Percentiles rank a stretch among this genome's conserved stretches.
phyloP scores from a whole-genome alignment of 1,140 invertebrate genomes.

The Cydia fagiglandana region DNA sequence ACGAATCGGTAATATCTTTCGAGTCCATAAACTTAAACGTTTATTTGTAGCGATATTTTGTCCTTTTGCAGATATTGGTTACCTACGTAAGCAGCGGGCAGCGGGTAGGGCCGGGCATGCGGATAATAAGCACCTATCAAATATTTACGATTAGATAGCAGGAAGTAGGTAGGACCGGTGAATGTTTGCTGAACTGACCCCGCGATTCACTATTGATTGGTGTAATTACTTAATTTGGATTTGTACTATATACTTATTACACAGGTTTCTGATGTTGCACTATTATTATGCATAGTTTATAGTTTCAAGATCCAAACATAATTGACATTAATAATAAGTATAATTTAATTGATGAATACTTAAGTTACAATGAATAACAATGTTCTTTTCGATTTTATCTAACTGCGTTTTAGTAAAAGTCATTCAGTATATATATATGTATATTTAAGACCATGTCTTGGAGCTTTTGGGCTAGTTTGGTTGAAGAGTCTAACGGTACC shows the following conservation, averaged over 20 bases:
- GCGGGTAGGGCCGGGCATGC: slow-evolving; percentile 4
- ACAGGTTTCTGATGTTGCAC: background rate
- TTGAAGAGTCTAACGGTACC: too few relatives aligned
- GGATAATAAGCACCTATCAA: slow-evolving; percentile 32
- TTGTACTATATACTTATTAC: background rate
- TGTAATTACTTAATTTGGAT: slow-evolving; percentile 27
- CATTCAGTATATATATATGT: too few relatives aligned
- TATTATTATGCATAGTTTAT: background rate
- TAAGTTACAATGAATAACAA: too few relatives aligned
- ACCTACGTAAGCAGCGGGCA: slow-evolving; percentile 42
- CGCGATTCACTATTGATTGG: background rate
- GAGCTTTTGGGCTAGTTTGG: too few relatives aligned
- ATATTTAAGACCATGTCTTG: too few relatives aligned
- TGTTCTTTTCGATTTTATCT: too few relatives aligned
- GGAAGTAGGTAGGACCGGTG: slow-evolving; percentile 4
- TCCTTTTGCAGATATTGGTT: slow-evolving; percentile 76
- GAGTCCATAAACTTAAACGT: slow-evolving; percentile 78
- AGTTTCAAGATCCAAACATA: too few relatives aligned
- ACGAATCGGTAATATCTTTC: slow-evolving; percentile 79
- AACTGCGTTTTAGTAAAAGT: too few relatives aligned
- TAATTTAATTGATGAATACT: too few relatives aligned
- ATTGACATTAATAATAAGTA: too few relatives aligned
- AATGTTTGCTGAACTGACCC: slow-evolving; percentile 14
- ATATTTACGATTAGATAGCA: slow-evolving; percentile 18
- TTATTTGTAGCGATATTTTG: slow-evolving; percentile 79